Percentiles rank a stretch among this genome's conserved stretches.
Conservation (phyloP, 2,888 invertebrate species). For the Lepidonotus clava region DNA sequence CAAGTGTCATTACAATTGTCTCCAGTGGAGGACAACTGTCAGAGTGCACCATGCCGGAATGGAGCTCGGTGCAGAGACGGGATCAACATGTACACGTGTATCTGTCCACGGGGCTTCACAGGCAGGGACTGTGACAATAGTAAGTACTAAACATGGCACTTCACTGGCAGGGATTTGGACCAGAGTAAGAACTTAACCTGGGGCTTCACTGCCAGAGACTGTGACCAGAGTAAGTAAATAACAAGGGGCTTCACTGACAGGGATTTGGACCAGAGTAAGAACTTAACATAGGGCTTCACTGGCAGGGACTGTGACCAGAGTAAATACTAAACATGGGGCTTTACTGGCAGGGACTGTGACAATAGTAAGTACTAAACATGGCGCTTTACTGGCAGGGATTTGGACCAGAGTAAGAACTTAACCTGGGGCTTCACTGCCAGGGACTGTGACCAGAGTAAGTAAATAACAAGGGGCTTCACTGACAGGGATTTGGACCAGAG, state of each 20-base stretch:
- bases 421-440: too few relatives aligned
- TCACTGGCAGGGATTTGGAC: too few relatives aligned
- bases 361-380: constrained; percentile 62
- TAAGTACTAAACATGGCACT: too few relatives aligned
- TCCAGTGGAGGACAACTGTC: constrained; percentile 63
- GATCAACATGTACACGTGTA: constrained; percentile 63
- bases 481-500: too few relatives aligned
- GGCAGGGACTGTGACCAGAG: constrained; percentile 61
- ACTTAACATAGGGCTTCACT: constrained; percentile 58
- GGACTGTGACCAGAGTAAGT: too few relatives aligned
- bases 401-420: too few relatives aligned
- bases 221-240: constrained; percentile 63
- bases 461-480: too few relatives aligned
- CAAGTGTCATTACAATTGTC: too few relatives aligned
- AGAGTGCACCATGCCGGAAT: constrained; percentile 61
- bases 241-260: too few relatives aligned
- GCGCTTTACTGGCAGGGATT: too few relatives aligned
- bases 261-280: too few relatives aligned
- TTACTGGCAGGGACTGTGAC: constrained; percentile 63
- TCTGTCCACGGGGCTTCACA: constrained; percentile 61
- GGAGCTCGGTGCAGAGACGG: constrained; percentile 59
- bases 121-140: constrained; percentile 62
- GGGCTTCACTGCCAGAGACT: constrained; percentile 62
- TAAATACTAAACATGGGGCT: constrained; percentile 59
- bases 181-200: too few relatives aligned